Conservation (phyloP, 2,113 vertebrate species). For the Zosterops pallidus region DNA sequence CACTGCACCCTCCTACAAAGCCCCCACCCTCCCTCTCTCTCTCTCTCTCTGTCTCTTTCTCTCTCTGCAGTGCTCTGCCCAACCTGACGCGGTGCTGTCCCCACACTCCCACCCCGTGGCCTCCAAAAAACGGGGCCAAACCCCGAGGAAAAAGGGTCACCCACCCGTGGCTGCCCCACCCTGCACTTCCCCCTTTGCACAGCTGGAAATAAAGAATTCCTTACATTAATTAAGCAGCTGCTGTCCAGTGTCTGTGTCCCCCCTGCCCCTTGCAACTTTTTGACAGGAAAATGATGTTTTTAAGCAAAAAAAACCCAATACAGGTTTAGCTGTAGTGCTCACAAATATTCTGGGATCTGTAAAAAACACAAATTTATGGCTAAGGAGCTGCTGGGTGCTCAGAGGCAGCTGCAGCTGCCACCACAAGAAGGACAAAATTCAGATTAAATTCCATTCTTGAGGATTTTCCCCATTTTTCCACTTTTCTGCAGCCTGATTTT, state of each 20-base stretch:
- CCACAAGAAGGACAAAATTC: rapidly evolving
- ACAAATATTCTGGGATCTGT: not conserved
- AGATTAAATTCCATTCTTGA: not conserved
- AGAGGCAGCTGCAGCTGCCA: not conserved
- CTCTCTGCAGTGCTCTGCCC: slow-evolving; percentile 56
- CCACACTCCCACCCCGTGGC: not conserved
- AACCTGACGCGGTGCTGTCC: slow-evolving; percentile 12
- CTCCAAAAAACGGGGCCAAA: not conserved
- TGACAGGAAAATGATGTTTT: rapidly evolving
- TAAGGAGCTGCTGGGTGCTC: not conserved
- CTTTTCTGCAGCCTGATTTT: rapidly evolving
- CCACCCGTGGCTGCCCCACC: not conserved
- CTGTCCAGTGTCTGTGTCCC: not conserved
- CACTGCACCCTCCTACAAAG: rapidly evolving
- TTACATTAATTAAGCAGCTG: slow-evolving; percentile 33
- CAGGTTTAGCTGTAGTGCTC: not conserved
- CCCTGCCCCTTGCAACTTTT: not conserved
- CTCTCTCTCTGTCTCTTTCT: not conserved
- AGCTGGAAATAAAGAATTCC: slow-evolving; percentile 53
- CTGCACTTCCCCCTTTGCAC: not conserved
- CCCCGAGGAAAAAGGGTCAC: not conserved
- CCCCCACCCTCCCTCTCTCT: not conserved
- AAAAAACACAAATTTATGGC: not conserved
- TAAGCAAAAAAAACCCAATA: not conserved
- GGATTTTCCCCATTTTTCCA: not conserved